These are phyloP conservation scores for Galeopsomyia nigrocyanea DNA, from an alignment of 2,888 invertebrate species.

Conservation along the genomic window DNA sequence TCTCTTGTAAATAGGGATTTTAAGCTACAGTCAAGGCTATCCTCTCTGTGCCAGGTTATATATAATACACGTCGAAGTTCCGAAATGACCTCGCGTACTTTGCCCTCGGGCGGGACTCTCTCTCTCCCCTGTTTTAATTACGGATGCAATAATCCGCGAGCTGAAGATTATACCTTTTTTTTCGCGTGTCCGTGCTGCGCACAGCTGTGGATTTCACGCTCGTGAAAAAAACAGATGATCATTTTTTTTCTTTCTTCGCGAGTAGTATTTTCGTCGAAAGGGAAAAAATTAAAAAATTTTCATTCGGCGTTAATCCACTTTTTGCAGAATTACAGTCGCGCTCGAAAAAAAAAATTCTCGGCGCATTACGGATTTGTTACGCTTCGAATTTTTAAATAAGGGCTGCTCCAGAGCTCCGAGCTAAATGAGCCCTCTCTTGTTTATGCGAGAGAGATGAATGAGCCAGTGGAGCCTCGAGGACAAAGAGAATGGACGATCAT, in stretches of 20 bases:
- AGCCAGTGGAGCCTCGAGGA: slow-evolving; percentile 6
- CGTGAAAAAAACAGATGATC: too few relatives aligned
- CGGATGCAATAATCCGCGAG: slow-evolving; percentile 40
- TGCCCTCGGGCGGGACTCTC: background rate
- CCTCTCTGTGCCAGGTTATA: too few relatives aligned
- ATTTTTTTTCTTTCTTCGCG: too few relatives aligned
- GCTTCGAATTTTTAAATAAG: slow-evolving; percentile 23
- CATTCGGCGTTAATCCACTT: too few relatives aligned
- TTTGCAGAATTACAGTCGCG: background rate
- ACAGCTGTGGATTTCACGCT: slow-evolving; percentile 8
- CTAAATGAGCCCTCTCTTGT: slow-evolving; percentile 8
- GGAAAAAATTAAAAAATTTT: too few relatives aligned
- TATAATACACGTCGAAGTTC: too few relatives aligned
- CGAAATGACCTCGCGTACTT: too few relatives aligned
- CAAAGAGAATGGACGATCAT: slow-evolving; percentile 3
- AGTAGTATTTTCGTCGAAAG: too few relatives aligned
- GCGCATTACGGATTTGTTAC: slow-evolving; percentile 17
- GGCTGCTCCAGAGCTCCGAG: slow-evolving; percentile 2
- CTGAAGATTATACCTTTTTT: slow-evolving; percentile 31
- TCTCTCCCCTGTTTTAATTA: slow-evolving; percentile 48
- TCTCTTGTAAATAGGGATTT: background rate
- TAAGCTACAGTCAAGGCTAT: too few relatives aligned
- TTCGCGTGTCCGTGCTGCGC: background rate
- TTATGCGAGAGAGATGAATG: slow-evolving; percentile 17
- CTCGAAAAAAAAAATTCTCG: too few relatives aligned